phyloP scores from a whole-genome alignment of 1,140 invertebrate species.

The Leptinotarsa texana region DNA sequence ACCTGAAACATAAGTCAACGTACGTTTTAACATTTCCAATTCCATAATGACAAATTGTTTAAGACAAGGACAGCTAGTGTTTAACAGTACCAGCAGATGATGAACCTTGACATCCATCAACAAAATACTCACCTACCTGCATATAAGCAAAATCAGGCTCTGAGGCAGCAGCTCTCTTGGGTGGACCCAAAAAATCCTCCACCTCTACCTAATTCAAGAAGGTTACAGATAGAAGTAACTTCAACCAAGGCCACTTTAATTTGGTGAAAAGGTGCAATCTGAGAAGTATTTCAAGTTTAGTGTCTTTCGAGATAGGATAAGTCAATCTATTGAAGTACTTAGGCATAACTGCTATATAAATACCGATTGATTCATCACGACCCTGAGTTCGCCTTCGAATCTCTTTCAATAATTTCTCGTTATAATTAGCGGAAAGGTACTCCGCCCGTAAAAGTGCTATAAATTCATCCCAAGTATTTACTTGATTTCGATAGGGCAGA shows the following conservation, averaged over 20 bases:
- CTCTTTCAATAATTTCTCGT: conserved; percentile 46
- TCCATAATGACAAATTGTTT: too few species aligned
- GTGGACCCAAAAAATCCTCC: conserved; percentile 30
- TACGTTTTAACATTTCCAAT: too few species aligned
- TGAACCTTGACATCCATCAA: not conserved
- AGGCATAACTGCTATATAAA: conserved; percentile 49
- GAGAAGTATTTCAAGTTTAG: conserved; percentile 25
- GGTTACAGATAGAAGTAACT: conserved; percentile 24
- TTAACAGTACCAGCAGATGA: not conserved
- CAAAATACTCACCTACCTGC: not conserved
- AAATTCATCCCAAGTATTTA: conserved; percentile 44
- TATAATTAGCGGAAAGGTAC: conserved; percentile 45
- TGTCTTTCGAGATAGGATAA: conserved; percentile 19
- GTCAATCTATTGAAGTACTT: conserved; percentile 44
- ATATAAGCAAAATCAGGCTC: conserved; percentile 36
- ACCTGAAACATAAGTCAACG: too few species aligned
- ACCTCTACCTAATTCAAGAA: conserved; percentile 24
- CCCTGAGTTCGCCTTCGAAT: conserved; percentile 48
- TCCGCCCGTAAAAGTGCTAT: conserved; percentile 33
- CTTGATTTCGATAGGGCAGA: conserved; percentile 29
- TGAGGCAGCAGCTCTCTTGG: not conserved
- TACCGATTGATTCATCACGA: conserved; percentile 43
- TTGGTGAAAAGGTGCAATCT: conserved; percentile 32
- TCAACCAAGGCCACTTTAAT: conserved; percentile 29
- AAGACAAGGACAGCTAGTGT: too few species aligned